Base-by-base conservation (phyloP, 2,113 vertebrate genomes). In the Ceyx margarethae region DNA sequence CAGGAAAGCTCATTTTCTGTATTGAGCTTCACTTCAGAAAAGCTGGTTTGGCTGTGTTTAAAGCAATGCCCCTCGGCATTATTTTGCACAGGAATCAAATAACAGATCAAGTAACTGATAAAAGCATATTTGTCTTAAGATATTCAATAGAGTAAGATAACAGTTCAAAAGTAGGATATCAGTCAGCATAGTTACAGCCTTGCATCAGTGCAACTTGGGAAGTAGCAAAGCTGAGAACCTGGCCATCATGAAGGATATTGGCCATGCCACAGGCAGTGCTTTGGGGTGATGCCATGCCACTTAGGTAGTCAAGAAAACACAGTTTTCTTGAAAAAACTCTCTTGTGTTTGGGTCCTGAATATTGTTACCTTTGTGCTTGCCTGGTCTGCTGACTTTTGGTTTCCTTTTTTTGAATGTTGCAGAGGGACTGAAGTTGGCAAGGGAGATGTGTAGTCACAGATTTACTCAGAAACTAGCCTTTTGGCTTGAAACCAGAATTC, bases 51-150 rank as follows among this genome's bases (percentile, higher is more conserved):
- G 11, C 62, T 42, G 16, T 15, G 4, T 61, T 76, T 85, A 79
- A 79, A 81, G 76, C 23, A 67, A 14, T 68, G 35, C 13, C 43
- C 13, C 53, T 33, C 2, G 17, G 61, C 53, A 45, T 72, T 90
- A 40, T 90, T 93, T 83, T 93, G 45, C 77, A 54, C 23, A 23
- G 35, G 53, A 81, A 85, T 60, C 43, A 67, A 78, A 43, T 53
- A 3, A 77, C 51, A 48, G 37, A 74, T 80, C 31, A 71, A 13
- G 25, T 46, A 20, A 69, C 37, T 66, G 68, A 74, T 68, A 57
- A 86, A 93, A 61, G 14, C 58, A 29, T 77, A 21, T 25, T 84
- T 1, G 0, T 81, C 8, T 54, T 51, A 54, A 75, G 35, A 25
- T 75, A 40, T 54, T 84, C 65, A 83, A 60, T 21, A 51, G 31